Evolutionary conservation across 2,888 invertebrate species (phyloP).

Genomic region (Napeogenes inachia): DNA sequence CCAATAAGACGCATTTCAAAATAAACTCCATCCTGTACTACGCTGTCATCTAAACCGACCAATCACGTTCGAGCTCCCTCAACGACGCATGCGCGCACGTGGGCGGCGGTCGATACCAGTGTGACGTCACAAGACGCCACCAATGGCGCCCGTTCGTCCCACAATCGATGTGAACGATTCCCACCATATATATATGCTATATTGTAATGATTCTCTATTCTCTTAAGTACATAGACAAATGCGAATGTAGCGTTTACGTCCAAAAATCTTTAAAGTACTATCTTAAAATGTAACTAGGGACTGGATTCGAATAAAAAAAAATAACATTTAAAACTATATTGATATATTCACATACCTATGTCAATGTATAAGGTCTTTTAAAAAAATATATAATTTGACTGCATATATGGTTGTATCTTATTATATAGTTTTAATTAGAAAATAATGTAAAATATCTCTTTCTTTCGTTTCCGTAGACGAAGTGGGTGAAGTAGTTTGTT

Average conservation of each 20-base stretch:
- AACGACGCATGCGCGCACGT: constrained; percentile 66
- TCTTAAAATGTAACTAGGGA: not conserved
- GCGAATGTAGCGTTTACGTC: not conserved
- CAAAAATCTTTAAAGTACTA: not conserved
- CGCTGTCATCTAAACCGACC: constrained; percentile 46
- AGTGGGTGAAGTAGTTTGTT: too few species aligned
- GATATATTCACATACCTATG: too few species aligned
- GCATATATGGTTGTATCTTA: too few species aligned
- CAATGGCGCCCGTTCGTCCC: constrained; percentile 67
- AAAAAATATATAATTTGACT: too few species aligned
- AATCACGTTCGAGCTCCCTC: constrained; percentile 46
- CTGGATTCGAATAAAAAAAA: too few species aligned
- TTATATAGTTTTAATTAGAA: too few species aligned
- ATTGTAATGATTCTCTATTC: constrained; percentile 16
- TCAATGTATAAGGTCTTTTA: too few species aligned
- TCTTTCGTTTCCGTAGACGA: too few species aligned
- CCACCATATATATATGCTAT: constrained; percentile 28
- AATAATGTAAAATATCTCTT: too few species aligned
- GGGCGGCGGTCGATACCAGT: constrained; percentile 69
- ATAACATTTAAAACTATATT: too few species aligned
- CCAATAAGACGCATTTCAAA: constrained; percentile 29
- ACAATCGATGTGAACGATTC: constrained; percentile 66
- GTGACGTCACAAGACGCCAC: constrained; percentile 66
- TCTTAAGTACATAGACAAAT: not conserved
- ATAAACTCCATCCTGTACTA: constrained; percentile 36